Evolutionary conservation across 2,113 vertebrate genomes (phyloP), one percentile per base, ranked within the genome.

Genomic region (Chloropsis hardwickii): DNA sequence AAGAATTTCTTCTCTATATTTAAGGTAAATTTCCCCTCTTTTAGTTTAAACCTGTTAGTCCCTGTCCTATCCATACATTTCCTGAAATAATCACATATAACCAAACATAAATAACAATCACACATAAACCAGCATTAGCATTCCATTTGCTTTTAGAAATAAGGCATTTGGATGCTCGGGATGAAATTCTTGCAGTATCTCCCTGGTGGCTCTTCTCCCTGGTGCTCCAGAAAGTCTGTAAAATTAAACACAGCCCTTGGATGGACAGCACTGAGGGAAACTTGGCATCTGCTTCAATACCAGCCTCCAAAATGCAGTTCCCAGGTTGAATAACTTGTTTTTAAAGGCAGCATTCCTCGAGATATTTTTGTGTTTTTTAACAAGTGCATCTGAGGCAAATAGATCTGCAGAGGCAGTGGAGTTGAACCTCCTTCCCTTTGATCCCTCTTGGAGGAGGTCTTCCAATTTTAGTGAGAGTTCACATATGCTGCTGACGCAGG

Each of bases 261-360:
- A 85, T 0, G 3, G 57, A 64, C 44, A 67, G 57, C 77, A 56
- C 76, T 5, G 73, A 92, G 66, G 53, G 81, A 93, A 95, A 92
- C 35, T 89, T 94, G 93, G 95, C 86, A 10, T 2, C 89, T 31
- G 45, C 53, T 92, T 42, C 65, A 39, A 48, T 22, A 79, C 57
- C 93, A 85, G 89, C 61, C 84, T 96, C 91, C 93, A 95, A 76
- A 83, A 87, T 31, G 40, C 73, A 60, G 47, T 44, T 87, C 81
- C 86, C 70, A 94, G 92, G 85, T 88, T 45, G 65, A 86, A 40
- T 14, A 74, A 74, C 69, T 86, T 94, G 89, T 94, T 95, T 97
- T 81, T 61, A 64, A 81, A 93, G 66, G 92, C 92, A 76, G 73
- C 8, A 42, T 92, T 94, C 81, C 77, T 84, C 25, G 23, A 88